Evolutionary conservation across 2,888 invertebrate species (phyloP).

Genomic region (Anoplius nigerrimus): DNA sequence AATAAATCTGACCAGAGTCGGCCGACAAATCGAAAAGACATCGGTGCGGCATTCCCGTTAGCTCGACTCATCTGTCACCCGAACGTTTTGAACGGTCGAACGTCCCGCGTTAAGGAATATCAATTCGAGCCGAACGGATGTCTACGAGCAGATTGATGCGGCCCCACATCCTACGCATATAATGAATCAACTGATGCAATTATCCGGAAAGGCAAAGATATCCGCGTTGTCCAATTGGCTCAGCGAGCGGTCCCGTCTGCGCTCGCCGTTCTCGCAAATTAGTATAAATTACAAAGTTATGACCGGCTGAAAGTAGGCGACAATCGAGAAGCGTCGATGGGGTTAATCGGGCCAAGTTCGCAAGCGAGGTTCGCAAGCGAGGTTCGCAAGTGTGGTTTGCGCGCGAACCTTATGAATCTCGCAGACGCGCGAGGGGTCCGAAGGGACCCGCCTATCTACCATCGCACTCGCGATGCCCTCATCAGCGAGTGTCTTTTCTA

Average conservation of each 20-base stretch:
- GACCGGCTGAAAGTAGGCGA: neutral
- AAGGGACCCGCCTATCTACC: no score
- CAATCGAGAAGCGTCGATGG: constrained; percentile 10
- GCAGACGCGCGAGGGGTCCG: neutral
- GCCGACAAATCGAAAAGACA: no score
- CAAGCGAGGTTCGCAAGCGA: constrained; percentile 25
- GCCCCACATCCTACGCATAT: no score
- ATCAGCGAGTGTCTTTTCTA: constrained; percentile 18
- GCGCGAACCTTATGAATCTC: constrained; percentile 11
- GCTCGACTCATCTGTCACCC: neutral
- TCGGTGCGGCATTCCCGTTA: neutral
- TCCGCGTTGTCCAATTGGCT: no score
- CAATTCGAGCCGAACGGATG: no score
- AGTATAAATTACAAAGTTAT: constrained; percentile 18
- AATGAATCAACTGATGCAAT: no score
- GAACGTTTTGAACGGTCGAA: neutral
- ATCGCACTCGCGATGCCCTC: no score
- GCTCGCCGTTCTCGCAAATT: neutral
- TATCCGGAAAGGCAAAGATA: no score
- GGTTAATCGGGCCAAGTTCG: constrained; percentile 51
- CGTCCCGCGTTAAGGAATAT: no score
- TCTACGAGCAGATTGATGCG: no score
- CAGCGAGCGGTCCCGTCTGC: neutral
- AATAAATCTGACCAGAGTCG: neutral
- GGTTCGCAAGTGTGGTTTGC: constrained; percentile 37